Percentiles rank a stretch among this genome's conserved stretches.
phyloP scores from a whole-genome alignment of 1,140 invertebrate species.

The Zeugodacus cucurbitae region DNA sequence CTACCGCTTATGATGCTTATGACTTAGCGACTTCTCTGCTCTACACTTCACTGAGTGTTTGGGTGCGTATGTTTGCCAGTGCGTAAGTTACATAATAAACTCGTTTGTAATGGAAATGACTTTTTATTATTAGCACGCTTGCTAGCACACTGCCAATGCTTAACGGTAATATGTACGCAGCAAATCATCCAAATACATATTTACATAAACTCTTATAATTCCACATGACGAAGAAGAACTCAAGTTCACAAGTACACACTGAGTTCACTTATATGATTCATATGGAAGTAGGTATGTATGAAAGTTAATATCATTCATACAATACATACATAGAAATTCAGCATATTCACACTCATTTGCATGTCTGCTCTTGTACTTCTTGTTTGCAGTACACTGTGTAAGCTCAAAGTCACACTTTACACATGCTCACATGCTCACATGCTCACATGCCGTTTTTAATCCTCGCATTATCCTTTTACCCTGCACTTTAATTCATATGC shows the following conservation, averaged over 20 bases:
- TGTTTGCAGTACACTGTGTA: neutral
- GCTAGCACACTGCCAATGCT: neutral
- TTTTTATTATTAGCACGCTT: slow-evolving; percentile 8
- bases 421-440: neutral
- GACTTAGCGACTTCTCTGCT: neutral
- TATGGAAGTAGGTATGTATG: neutral
- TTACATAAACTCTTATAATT: neutral
- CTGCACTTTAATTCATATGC: neutral
- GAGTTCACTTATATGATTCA: neutral
- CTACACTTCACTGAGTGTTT: neutral
- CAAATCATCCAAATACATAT: neutral
- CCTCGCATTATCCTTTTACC: neutral
- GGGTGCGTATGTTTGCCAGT: neutral
- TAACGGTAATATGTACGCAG: neutral
- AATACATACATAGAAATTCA: neutral
- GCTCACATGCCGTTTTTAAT: neutral
- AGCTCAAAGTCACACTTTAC: neutral
- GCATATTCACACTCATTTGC: neutral
- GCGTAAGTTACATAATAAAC: slow-evolving; percentile 25
- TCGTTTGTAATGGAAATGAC: slow-evolving; percentile 41
- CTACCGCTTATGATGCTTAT: neutral
- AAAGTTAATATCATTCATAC: neutral
- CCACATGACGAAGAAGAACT: neutral
- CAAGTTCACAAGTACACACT: neutral
- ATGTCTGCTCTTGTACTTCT: neutral